Conservation (phyloP, 2,888 invertebrate species). For the Ctena decussata region DNA sequence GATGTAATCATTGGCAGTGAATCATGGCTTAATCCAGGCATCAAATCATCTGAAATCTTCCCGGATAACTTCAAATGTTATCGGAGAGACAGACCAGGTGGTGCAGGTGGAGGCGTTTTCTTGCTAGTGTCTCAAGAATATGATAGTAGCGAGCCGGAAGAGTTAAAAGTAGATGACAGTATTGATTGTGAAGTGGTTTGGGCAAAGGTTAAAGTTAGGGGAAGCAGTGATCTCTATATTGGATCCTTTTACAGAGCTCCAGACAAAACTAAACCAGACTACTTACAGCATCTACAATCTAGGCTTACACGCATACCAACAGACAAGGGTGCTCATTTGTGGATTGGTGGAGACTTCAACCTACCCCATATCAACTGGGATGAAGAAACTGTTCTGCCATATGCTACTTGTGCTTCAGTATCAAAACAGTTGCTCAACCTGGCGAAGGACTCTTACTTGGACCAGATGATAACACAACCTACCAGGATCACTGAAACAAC, state of each 20-base stretch:
- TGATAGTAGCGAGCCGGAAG: neutral
- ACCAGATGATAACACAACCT: neutral
- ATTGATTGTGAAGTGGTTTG: conserved; percentile 37
- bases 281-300: neutral
- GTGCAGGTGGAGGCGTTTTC: neutral
- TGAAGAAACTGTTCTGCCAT: neutral
- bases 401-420: too few species aligned
- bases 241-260: neutral
- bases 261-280: neutral
- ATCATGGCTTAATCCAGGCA: neutral
- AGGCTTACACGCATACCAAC: neutral
- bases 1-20: neutral
- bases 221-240: neutral
- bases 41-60: neutral
- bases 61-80: neutral
- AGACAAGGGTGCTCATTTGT: too few species aligned
- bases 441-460: neutral
- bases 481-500: neutral
- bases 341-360: too few species aligned
- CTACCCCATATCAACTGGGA: too few species aligned
- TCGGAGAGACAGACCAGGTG: neutral
- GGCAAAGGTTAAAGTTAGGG: too few species aligned
- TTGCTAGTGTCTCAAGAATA: neutral
- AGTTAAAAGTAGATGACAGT: neutral
- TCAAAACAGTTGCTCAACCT: neutral